Base-by-base conservation (phyloP, 2,888 invertebrate species). In the Pristionchus exspectatus region DNA sequence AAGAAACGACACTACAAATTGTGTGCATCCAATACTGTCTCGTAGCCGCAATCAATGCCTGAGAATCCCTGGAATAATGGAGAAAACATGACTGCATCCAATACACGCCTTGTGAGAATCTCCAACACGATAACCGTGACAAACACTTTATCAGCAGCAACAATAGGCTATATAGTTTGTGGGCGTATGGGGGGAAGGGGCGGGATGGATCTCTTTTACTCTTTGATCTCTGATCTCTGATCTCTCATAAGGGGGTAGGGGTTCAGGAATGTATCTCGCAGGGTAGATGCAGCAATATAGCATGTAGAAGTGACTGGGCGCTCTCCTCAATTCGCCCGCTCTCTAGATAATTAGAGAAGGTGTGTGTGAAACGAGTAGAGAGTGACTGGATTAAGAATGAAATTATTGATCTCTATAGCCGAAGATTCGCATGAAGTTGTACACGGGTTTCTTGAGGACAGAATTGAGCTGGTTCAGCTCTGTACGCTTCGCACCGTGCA, bases 361-460 rank as follows among this genome's bases (percentile, higher is more conserved):
- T 5, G 18, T 59, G 59, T 18, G 59, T 2, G 59, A 59, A 59
- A 59, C 16, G 18, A 24, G 59, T 12, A 59, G 59, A 21, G 24
- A 18, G 18, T 59, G 2, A 56, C 56, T 12, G 56, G 56, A 56
- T 12, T 1, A 3, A 21, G 59, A 59, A 5, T 59, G 59, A 21
- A 59, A 10, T 50, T 77, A 77, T 50, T 86, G 44, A n/a, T 54
- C 86, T 69, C 87, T 24, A 72, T 72, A 56, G 21, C 50, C 56
- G 72, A 87, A 87, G 50, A 87, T 27, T 2, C 72, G 72, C 24
- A 50, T 69, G 63, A 77, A 88, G 27, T 88, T 88, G 88, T 59
- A 88, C 38, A 88, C 88, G 59, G 88, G 88, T n/a, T 88, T 88
- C 88, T 88, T 88, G 33, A 88, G 88, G 21, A 88, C 50, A 7